phyloP scores from a whole-genome alignment of 1,140 invertebrate species.

The Asbolus verrucosus region DNA sequence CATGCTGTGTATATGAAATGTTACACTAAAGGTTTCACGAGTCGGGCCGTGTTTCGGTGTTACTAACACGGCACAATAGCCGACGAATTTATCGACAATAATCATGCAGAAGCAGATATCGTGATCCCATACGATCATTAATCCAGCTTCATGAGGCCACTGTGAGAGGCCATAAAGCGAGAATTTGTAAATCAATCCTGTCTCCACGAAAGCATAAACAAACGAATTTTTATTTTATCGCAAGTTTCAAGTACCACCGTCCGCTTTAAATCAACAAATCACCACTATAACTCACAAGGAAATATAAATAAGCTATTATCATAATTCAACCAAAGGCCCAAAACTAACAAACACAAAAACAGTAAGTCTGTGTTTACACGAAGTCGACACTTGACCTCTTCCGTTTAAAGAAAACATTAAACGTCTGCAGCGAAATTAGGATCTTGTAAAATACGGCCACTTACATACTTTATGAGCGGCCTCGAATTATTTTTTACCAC shows the following conservation, averaged over 20 bases:
- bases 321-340: background rate
- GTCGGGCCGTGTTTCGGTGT: background rate
- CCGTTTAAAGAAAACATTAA: background rate
- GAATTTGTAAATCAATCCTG: conserved; percentile 3
- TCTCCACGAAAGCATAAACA: conserved; percentile 6
- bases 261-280: background rate
- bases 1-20: conserved; percentile 4
- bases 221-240: background rate
- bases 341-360: conserved; percentile 2
- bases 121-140: conserved; percentile 5
- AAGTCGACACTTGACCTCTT: conserved; percentile 4
- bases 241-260: background rate
- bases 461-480: conserved; percentile 14
- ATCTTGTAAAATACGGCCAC: conserved; percentile 19
- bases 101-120: conserved; percentile 31
- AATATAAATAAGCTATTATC: conserved; percentile 4
- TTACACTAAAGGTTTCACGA: background rate
- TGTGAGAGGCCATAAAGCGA: background rate
- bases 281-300: background rate
- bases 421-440: conserved; percentile 5
- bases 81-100: conserved; percentile 22
- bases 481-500: background rate
- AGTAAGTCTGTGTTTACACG: background rate
- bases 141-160: background rate
- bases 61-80: background rate